These are phyloP conservation scores for Heptranchias perlo DNA, from an alignment of 2,113 vertebrate genomes.

Conservation along the genomic window DNA sequence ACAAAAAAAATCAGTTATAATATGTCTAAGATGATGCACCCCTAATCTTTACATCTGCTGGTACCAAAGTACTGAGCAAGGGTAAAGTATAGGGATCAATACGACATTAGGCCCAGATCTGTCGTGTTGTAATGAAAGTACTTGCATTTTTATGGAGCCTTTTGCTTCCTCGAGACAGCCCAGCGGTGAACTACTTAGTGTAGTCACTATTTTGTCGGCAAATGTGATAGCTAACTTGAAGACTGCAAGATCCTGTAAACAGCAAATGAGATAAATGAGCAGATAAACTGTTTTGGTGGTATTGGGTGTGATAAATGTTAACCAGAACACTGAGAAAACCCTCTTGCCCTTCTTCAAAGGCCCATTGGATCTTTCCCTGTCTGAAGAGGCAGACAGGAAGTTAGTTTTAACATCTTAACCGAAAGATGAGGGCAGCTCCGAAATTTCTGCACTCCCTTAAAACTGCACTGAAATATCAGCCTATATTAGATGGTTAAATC, in stretches of 20 bases:
- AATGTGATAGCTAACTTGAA: neutral
- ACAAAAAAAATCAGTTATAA: neutral
- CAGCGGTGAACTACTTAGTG: neutral
- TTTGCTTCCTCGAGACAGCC: too few species aligned
- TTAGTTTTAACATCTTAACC: neutral
- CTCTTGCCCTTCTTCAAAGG: neutral
- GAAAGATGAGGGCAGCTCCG: neutral
- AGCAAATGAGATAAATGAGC: neutral
- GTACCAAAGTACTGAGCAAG: neutral
- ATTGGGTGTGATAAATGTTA: neutral
- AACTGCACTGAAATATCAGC: neutral
- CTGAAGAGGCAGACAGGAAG: neutral
- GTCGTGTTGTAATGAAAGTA: neutral
- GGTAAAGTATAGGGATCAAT: neutral
- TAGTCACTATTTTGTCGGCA: neutral
- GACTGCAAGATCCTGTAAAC: neutral
- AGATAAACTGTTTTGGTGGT: neutral
- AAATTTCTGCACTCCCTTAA: neutral
- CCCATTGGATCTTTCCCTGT: neutral
- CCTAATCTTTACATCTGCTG: neutral
- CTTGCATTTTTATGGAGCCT: neutral
- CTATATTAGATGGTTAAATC: neutral
- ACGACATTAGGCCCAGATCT: neutral
- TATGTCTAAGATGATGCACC: neutral
- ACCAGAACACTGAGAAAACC: neutral